A percentile compares a stretch with the other conserved stretches of the same genome.
These are phyloP conservation scores for Bombus sylvicola DNA, from an alignment of 1,140 invertebrate genomes.

Conservation along the genomic window DNA sequence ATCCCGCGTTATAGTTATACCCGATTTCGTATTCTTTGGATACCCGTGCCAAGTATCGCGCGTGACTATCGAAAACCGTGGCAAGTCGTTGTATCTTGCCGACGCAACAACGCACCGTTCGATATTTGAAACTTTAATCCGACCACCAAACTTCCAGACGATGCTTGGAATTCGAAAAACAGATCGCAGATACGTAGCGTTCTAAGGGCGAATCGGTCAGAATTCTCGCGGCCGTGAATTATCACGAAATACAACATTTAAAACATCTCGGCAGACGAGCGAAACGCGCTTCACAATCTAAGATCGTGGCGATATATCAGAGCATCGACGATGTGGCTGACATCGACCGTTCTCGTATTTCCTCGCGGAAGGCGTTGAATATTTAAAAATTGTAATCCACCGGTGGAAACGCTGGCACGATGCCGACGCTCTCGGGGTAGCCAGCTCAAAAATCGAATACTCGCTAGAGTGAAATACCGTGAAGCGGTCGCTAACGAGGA, in stretches of 20 bases:
- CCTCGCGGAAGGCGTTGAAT: slow-evolving; percentile 36
- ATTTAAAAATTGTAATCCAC: slow-evolving; percentile 53
- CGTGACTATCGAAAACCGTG: slow-evolving; percentile 46
- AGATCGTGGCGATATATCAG: slow-evolving; percentile 25
- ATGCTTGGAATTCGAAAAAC: neutral
- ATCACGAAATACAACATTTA: no score
- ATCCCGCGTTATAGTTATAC: neutral
- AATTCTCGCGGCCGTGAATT: neutral
- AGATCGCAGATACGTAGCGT: neutral
- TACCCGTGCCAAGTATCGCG: slow-evolving; percentile 45
- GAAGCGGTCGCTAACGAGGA: slow-evolving; percentile 36
- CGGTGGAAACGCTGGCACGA: slow-evolving; percentile 18
- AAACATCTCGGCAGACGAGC: neutral
- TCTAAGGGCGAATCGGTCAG: neutral
- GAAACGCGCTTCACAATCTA: neutral
- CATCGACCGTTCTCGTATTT: slow-evolving; percentile 27
- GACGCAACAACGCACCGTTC: slow-evolving; percentile 10
- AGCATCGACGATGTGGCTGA: slow-evolving; percentile 25
- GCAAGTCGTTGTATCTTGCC: slow-evolving; percentile 11
- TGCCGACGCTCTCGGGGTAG: slow-evolving; percentile 17
- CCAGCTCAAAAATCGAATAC: slow-evolving; percentile 19
- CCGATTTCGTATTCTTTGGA: slow-evolving; percentile 55
- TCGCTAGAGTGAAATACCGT: neutral
- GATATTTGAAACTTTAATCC: slow-evolving; percentile 60
- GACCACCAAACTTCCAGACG: neutral